phyloP scores from a whole-genome alignment of 2,888 invertebrate genomes.

The Euphydryas editha region DNA sequence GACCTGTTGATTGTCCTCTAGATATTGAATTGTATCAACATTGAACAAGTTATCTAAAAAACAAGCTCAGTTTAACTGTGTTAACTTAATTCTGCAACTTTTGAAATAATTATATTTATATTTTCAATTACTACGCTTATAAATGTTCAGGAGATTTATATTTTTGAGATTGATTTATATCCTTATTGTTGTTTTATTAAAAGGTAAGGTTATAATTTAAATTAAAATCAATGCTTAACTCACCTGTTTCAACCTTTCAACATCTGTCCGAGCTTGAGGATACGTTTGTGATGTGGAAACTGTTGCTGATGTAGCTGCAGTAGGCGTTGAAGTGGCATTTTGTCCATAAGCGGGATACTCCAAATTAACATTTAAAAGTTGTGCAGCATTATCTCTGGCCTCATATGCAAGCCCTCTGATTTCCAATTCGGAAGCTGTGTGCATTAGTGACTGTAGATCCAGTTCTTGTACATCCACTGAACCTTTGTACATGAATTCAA shows the following conservation, averaged over 20 bases:
- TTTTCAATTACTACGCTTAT: background rate
- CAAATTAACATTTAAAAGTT: conserved; percentile 79
- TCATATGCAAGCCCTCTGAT: conserved; percentile 86
- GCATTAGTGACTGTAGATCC: conserved; percentile 85
- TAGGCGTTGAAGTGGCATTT: conserved; percentile 52
- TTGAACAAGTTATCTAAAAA: conserved; percentile 4
- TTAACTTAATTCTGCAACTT: background rate
- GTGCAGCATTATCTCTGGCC: conserved; percentile 83
- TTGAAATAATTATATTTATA: background rate
- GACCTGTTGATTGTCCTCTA: conserved; percentile 17
- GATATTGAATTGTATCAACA: background rate
- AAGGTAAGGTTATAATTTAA: background rate
- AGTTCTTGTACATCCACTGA: conserved; percentile 86
- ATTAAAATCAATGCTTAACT: conserved; percentile 43
- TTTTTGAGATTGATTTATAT: no score
- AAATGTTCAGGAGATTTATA: background rate
- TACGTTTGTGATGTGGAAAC: conserved; percentile 55
- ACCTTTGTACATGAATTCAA: conserved; percentile 89
- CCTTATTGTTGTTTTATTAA: no score
- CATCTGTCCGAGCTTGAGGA: conserved; percentile 72
- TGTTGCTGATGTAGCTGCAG: conserved; percentile 42
- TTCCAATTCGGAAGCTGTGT: conserved; percentile 87
- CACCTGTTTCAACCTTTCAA: conserved; percentile 78
- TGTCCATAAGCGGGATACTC: conserved; percentile 76
- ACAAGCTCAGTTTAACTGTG: background rate